A percentile compares a stretch with the other conserved stretches of the same genome.
These are phyloP conservation scores for Lamproptera curius DNA, from an alignment of 2,888 invertebrate species.

Conservation along the genomic window DNA sequence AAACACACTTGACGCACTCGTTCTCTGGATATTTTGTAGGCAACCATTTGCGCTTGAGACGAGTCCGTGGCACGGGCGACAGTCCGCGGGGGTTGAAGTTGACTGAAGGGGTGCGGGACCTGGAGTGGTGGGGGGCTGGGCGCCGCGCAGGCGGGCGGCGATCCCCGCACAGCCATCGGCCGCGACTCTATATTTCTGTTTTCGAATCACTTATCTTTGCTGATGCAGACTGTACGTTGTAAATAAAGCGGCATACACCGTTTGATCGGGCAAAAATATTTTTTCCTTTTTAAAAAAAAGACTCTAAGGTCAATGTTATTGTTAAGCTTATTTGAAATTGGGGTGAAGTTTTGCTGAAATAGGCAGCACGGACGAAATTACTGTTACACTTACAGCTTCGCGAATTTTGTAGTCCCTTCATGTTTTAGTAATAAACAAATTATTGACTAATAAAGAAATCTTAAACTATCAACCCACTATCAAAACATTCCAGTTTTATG, in stretches of 20 bases:
- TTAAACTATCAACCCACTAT: too few species aligned
- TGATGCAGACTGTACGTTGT: conserved; percentile 35
- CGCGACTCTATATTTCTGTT: conserved; percentile 38
- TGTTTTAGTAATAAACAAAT: too few species aligned
- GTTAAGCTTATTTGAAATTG: too few species aligned
- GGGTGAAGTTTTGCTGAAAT: background rate
- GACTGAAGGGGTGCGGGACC: conserved; percentile 28
- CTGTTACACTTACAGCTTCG: too few species aligned
- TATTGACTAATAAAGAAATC: too few species aligned
- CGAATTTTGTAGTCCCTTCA: too few species aligned
- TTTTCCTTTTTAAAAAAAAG: conserved; percentile 19
- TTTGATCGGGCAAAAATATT: conserved; percentile 24
- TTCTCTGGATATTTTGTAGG: conserved; percentile 15
- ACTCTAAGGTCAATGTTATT: too few species aligned
- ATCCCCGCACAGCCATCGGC: conserved; percentile 21
- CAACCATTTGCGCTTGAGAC: conserved; percentile 18
- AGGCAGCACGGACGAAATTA: too few species aligned
- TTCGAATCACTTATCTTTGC: conserved; percentile 40
- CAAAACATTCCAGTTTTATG: too few species aligned
- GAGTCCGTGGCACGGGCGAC: conserved; percentile 16
- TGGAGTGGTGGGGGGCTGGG: conserved; percentile 20
- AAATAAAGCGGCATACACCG: conserved; percentile 30
- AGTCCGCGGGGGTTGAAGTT: conserved; percentile 25
- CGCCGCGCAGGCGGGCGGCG: conserved; percentile 33
- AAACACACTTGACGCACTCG: conserved; percentile 15